phyloP scores from a whole-genome alignment of 2,113 vertebrate genomes.

The Antennarius striatus region DNA sequence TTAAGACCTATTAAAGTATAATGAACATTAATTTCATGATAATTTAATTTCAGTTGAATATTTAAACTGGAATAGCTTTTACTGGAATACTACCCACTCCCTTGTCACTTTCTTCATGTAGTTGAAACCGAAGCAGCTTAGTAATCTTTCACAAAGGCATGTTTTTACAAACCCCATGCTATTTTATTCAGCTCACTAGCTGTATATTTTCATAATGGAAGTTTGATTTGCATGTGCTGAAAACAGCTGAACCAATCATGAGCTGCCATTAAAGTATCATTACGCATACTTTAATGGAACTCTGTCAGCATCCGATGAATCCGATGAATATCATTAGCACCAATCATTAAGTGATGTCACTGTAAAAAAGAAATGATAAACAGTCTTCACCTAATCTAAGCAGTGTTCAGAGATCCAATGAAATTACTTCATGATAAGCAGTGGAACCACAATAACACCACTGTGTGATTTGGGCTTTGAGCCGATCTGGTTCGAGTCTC shows the following conservation, averaged over 20 bases:
- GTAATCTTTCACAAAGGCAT: too few species aligned
- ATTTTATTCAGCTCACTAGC: neutral
- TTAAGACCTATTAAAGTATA: too few species aligned
- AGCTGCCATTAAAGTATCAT: neutral
- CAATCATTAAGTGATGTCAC: neutral
- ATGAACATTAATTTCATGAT: too few species aligned
- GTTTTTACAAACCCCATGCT: too few species aligned
- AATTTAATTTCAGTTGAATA: too few species aligned
- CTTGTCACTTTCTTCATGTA: too few species aligned
- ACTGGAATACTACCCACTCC: too few species aligned
- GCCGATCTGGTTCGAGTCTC: too few species aligned
- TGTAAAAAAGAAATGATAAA: neutral
- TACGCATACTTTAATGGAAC: neutral
- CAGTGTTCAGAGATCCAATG: neutral
- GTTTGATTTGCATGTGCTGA: neutral
- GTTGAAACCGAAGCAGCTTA: too few species aligned
- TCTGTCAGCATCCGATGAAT: neutral
- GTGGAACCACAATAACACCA: neutral
- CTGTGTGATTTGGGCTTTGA: too few species aligned
- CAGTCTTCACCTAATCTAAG: neutral
- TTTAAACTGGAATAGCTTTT: too few species aligned
- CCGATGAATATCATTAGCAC: neutral
- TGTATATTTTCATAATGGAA: neutral
- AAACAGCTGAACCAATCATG: conserved; percentile 1
- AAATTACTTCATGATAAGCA: neutral